Base-by-base conservation (phyloP, 2,113 vertebrate species). In the Rhinogobius similis region DNA sequence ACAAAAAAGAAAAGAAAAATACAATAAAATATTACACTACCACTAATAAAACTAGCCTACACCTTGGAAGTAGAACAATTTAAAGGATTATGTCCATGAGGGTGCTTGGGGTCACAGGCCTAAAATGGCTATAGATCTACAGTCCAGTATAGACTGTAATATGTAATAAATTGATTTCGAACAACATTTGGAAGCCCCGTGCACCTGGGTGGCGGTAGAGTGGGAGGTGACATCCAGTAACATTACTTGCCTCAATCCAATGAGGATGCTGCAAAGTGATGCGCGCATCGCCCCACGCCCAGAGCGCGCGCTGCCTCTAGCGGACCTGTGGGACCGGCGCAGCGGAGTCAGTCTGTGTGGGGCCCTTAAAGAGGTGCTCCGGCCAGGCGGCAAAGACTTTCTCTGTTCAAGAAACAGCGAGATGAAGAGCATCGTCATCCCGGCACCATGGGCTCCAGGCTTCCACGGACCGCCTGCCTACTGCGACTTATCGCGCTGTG, bases 361-460 rank as follows among this genome's bases (percentile, higher is more conserved):
- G 70, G 72, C 78, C 78, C 85, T 90, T 92, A 91, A 91, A 90
- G 90, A 89, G 89, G 79, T 84, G 83, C 81, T 77, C 88, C 83
- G 87, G 81, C 13, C 82, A 67, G 75, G 82, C 79, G 80, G 87
- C 88, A 72, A 82, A 75, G 80, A 92, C 86, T 89, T 88, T 90
- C 91, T 90, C 89, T 80, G 81, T 89, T 87, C 88, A 90, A 92
- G 90, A 91, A 85, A 86, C 87, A 94, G 86, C 92, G 95, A 93
- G 85, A 94, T 94, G 92, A 95, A 92, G 94, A 94, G 93, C 93
- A 87, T 92, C 88, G 90, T 84, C 81, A 78, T 88, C 74, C 91
- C 91, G 89, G 92, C 95, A 97, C 83, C 93, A 97, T 97, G 96
- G 92, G 93, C 93, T 92, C 92, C 90, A 89, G 92, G 92, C 91